Evolutionary conservation across 2,888 invertebrate species (phyloP).

Genomic region (Microplitis deprimator): DNA sequence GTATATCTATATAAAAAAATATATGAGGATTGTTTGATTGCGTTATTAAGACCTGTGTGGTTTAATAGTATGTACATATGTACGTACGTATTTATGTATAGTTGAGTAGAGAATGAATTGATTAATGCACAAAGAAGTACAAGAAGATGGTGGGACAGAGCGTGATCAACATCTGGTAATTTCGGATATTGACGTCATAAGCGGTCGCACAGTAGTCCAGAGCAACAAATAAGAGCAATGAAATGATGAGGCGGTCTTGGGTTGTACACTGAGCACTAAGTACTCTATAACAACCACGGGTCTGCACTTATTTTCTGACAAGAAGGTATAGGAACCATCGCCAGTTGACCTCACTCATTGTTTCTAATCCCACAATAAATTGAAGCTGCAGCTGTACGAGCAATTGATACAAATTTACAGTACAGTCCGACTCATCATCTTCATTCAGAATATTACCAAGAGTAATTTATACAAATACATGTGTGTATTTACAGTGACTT

Average conservation of each 20-base stretch:
- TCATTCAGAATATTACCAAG: constrained; percentile 14
- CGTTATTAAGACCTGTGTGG: neutral
- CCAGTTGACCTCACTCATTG: constrained; percentile 70
- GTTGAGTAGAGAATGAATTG: constrained; percentile 20
- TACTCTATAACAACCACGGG: neutral
- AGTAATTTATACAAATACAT: neutral
- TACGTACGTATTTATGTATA: neutral
- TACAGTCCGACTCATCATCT: constrained; percentile 63
- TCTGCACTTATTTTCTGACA: constrained; percentile 63
- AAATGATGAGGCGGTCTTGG: neutral
- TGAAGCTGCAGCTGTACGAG: constrained; percentile 69
- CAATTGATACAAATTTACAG: constrained; percentile 71
- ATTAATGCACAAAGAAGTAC: constrained; percentile 18
- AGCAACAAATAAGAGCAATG: constrained; percentile 13
- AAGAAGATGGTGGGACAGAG: constrained; percentile 4
- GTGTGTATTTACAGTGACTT: neutral
- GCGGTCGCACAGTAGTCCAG: constrained; percentile 3
- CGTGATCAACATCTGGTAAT: constrained; percentile 26
- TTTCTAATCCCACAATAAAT: constrained; percentile 71
- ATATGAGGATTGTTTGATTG: neutral
- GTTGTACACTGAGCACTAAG: too few relatives aligned
- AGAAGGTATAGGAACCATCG: constrained; percentile 63
- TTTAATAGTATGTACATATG: neutral
- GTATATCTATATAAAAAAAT: neutral
- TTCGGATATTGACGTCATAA: constrained; percentile 23